phyloP scores from a whole-genome alignment of 2,888 invertebrate genomes.

The Drosophila meridionalis region DNA sequence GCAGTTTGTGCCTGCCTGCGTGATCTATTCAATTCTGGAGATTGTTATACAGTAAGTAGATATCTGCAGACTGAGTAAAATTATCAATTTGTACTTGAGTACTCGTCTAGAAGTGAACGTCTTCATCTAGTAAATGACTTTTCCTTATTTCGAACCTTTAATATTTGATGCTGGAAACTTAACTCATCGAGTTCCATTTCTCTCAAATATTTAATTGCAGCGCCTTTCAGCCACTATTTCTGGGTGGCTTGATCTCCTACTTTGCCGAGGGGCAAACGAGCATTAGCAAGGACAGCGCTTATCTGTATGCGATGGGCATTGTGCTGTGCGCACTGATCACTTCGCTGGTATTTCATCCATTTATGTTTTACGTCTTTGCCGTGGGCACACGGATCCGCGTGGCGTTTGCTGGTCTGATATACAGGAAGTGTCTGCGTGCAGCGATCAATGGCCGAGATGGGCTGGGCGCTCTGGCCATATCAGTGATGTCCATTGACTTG shows the following conservation, averaged over 20 bases:
- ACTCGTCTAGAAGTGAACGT: too few relatives aligned
- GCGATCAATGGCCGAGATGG: constrained; percentile 94
- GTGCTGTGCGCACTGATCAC: constrained; percentile 86
- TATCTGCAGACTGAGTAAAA: too few relatives aligned
- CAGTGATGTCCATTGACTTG: constrained; percentile 97
- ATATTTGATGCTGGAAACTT: too few relatives aligned
- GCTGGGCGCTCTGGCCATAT: constrained; percentile 91
- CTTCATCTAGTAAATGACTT: too few relatives aligned
- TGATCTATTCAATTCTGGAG: constrained; percentile 81
- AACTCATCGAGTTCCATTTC: too few relatives aligned
- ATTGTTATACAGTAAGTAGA: constrained; percentile 80
- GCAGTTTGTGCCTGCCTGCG: constrained; percentile 80
- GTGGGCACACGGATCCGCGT: constrained; percentile 90
- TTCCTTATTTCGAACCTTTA: too few relatives aligned
- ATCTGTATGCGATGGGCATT: constrained; percentile 89
- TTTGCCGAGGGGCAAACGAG: constrained; percentile 86
- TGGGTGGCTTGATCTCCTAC: constrained; percentile 89
- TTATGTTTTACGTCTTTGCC: constrained; percentile 89
- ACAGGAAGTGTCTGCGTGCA: constrained; percentile 89
- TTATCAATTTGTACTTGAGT: too few relatives aligned
- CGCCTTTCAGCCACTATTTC: constrained; percentile 88
- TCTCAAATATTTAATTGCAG: constrained; percentile 82
- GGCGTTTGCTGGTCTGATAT: constrained; percentile 90
- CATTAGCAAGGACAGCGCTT: constrained; percentile 87
- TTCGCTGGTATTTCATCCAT: constrained; percentile 89